Evolutionary conservation across 2,797 vertebrate species (phyloP), one percentile per base, ranked within the genome.

Genomic region (Craterocephalus amniculus): DNA sequence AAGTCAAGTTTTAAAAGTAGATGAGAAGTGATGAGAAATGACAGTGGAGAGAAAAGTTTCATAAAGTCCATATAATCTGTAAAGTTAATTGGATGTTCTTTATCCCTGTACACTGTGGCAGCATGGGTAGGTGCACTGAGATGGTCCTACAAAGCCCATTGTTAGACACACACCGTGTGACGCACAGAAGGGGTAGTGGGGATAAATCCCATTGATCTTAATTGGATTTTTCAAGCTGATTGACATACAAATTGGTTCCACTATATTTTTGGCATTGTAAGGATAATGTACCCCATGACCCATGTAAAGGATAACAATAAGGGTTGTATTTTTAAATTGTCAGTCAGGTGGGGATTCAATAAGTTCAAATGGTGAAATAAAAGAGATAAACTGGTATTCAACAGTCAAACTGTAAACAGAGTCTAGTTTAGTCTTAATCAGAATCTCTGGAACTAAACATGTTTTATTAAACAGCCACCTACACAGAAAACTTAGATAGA

Each of bases 71-170:
- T 66, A 75, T 81, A 83, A 89, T 85, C 68, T 62, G 64, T 60
- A 49, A 59, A 63, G 70, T 83, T 89, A 91, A 90, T 90, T 87
- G 88, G 83, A 87, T 87, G 83, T 83, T 83, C 80, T 72, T 82
- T 77, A 68, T 43, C 75, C 58, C 32, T n/a, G 67, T 76, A 54
- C 10, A n/a, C n/a, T 8, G 72, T 59, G 76, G 71, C 76, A 55
- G 66, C 27, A 75, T 55, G 76, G 85, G 87, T 84, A 88, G 81
- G 85, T 87, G 86, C 32, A 32, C 52, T 0, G 73, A 83, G 70
- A 83, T 51, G 63, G 70, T 83, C 68, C 57, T n/a, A 78, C 67
- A 60, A 79, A 84, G 84, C 87, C 87, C 78, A 84, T 70, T 74
- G 87, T 91, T 80, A 87, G 85, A 64, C 78, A 86, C 77, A 61